Evolutionary conservation across 2,888 invertebrate species (phyloP), one percentile per base, ranked within the genome.

Genomic region (Drosophila imparisetae): DNA sequence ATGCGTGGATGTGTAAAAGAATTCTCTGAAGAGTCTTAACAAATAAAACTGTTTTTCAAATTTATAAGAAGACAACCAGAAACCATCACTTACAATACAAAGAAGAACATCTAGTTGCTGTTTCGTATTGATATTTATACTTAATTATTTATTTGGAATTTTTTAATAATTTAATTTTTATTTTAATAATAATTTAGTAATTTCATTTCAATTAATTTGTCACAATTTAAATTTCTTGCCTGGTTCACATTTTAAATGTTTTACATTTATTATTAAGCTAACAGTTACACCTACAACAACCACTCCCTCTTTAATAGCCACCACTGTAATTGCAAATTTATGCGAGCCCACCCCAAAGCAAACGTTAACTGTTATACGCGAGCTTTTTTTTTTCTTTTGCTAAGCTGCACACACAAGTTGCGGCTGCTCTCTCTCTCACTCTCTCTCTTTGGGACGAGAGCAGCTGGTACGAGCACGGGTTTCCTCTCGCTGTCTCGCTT

Each of bases 361-460:
- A n/a, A 34, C 4, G 50, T 38, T 11, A 72, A 68, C 79, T 79
- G 79, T 79, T 72, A 72, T 78, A 78, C 65, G 45, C 30, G 60
- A 72, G 66, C 60, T 66, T 42, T 76, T 74, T 55, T 68, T 63
- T 69, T 59, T 72, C 42, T 21, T 63, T 69, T 50, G 65, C 29
- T 54, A 58, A 78, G 78, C 78, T 69, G 78, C 81, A 81, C 72
- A 72, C 75, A 49, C 49, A 66, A 45, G 59, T 63, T 71, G 62
- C 38, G 61, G 57, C 69, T 58, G 58, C 42, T 32, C 60, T 58
- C 69, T 24, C 61, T 11, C 32, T 18, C 36, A 5, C 11, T 42
- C 42, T 11, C 42, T 24, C 24, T 45, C 4, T 45, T 18, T 45
- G 15, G 8, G 24, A 13, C 45, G 21, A 61, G 52, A 66, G 66